phyloP scores from a whole-genome alignment of 2,113 vertebrate genomes.

The Vulpes lagopus region DNA sequence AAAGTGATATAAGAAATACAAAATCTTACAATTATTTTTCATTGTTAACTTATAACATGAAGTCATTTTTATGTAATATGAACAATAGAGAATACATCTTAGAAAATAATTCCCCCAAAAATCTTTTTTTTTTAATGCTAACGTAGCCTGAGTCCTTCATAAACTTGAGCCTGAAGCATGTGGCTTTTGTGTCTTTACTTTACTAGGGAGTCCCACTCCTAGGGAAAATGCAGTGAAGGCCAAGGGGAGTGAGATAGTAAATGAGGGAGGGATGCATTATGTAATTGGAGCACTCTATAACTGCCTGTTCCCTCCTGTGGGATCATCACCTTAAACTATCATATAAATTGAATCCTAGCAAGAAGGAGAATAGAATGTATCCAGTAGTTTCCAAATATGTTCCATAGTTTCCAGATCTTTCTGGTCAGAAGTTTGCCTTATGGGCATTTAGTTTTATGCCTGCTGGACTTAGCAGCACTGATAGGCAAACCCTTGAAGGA shows the following conservation, averaged over 20 bases:
- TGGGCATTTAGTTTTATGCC: background rate
- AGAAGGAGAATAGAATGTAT: background rate
- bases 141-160: background rate
- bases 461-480: too few species aligned
- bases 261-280: background rate
- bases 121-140: background rate
- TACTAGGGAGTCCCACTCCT: background rate
- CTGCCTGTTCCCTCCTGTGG: background rate
- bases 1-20: background rate
- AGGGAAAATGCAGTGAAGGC: background rate
- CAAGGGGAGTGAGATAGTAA: background rate
- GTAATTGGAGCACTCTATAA: background rate
- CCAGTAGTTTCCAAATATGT: background rate
- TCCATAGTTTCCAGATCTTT: background rate
- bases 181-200: background rate
- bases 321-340: background rate
- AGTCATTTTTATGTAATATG: background rate
- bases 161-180: background rate
- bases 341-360: background rate
- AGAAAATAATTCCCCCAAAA: background rate
- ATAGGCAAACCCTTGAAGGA: background rate
- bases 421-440: background rate
- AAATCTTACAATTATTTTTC: background rate
- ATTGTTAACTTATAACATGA: background rate
- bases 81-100: background rate